A percentile compares a stretch with the other conserved stretches of the same genome.
These are phyloP conservation scores for Chloropsis cyanopogon DNA, from an alignment of 2,113 vertebrate genomes.

Conservation along the genomic window DNA sequence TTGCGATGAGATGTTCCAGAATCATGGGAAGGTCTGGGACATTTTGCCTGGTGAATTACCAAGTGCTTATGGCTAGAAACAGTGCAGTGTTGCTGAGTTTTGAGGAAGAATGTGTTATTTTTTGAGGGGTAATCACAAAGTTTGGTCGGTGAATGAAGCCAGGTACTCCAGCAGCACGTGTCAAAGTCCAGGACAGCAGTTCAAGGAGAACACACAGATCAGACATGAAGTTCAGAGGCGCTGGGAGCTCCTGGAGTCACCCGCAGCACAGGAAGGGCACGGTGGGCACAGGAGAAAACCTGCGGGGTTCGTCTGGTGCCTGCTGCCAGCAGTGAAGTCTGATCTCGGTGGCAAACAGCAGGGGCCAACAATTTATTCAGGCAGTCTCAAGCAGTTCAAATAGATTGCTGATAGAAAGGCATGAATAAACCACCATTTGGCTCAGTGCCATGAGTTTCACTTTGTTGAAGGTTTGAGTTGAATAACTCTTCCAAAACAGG, in stretches of 20 bases:
- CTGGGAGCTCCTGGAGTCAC: neutral
- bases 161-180: neutral
- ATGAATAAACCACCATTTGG: neutral
- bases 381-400: neutral
- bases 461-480: neutral
- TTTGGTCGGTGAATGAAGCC: neutral
- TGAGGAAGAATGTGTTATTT: neutral
- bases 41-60: neutral
- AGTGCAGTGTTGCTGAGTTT: neutral
- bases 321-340: neutral
- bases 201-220: neutral
- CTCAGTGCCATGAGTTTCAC: neutral
- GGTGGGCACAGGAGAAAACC: neutral
- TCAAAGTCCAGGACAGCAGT: neutral
- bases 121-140: neutral
- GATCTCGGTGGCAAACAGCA: neutral
- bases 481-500: neutral
- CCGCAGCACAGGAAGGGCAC: neutral
- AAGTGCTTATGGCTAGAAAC: neutral
- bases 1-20: neutral
- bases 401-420: neutral
- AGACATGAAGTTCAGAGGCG: neutral
- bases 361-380: neutral
- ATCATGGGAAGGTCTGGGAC: neutral
- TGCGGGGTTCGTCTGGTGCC: rapidly evolving